Evolutionary conservation across 1,140 invertebrate species (phyloP), one percentile per base, ranked within the genome.

Genomic region (Anoplolepis gracilipes): DNA sequence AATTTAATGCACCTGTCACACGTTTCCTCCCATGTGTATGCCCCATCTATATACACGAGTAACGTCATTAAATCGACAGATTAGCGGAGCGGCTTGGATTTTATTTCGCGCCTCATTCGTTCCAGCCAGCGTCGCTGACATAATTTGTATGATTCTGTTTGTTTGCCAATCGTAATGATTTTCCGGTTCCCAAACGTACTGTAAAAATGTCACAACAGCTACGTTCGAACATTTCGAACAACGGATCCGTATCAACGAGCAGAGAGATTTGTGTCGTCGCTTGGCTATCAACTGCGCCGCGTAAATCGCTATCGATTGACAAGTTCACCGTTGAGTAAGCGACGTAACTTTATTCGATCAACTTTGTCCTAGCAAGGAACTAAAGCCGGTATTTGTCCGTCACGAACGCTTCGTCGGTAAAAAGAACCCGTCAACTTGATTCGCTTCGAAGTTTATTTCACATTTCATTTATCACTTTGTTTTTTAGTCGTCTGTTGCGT

Each of bases 101-200:
- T 89, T 82, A 64, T 89, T 77, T 88, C 76, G n/a, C 16, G 28
- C 73, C 73, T 28, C 64, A 75, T 73, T 57, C 25, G 65, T 42
- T 55, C 33, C 22, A 16, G 46, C 46, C 16, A 49, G 46, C 36
- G 16, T 5, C 39, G 13, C n/a, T 42, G 46, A 28, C 49, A 70
- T 86, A 88, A 88, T 82, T 85, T 49, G 72, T 0, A 79, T 28
- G 85, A 90, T 81, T 85, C 61, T 46, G 36, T 73, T 79, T 55
- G 65, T n/a, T 64, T 22, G 75, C 73, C 84, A 90, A 90, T 90
- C 84, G 85, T 85, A 87, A 89, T 89, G 85, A 89, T 90, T 89
- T 84, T 57, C 78, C 57, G 19, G 30, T n/a, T 84, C 78, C 78
- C 88, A 42, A 39, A 55, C n/a, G 88, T 73, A 22, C 39, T 30